phyloP scores from a whole-genome alignment of 2,797 vertebrate species.

The Malacoctenus gilli region DNA sequence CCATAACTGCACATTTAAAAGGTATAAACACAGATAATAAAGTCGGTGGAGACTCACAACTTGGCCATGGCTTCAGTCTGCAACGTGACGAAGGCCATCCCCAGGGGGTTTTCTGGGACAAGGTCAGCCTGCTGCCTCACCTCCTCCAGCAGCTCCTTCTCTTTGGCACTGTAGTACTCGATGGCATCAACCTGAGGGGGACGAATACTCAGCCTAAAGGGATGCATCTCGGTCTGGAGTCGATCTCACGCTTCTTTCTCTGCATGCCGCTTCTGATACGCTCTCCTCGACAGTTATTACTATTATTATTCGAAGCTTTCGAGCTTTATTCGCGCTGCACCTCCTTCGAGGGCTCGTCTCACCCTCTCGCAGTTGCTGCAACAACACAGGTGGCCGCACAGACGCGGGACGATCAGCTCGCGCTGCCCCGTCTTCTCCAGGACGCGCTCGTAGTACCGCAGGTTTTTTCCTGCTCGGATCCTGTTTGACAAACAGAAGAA shows the following conservation, averaged over 20 bases:
- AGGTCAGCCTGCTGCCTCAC: slow-evolving; percentile 74
- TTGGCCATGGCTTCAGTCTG: slow-evolving; percentile 91
- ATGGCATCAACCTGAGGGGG: slow-evolving; percentile 89
- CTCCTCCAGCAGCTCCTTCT: slow-evolving; percentile 77
- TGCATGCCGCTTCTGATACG: neutral
- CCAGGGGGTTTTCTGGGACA: slow-evolving; percentile 82
- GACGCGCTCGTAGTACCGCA: slow-evolving; percentile 85
- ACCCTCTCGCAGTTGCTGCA: slow-evolving; percentile 72
- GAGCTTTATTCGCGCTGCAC: too few species aligned
- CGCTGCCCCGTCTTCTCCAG: slow-evolving; percentile 74
- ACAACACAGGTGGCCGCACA: slow-evolving; percentile 88
- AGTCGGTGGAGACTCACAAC: slow-evolving; percentile 85
- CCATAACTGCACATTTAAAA: neutral
- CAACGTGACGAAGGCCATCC: slow-evolving; percentile 94
- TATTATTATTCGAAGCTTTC: too few species aligned
- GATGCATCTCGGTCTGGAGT: neutral
- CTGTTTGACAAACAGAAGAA: slow-evolving; percentile 57
- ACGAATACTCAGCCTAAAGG: slow-evolving; percentile 1
- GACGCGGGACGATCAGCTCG: slow-evolving; percentile 82
- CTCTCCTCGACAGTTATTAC: too few species aligned
- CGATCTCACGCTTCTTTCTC: neutral
- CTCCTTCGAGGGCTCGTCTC: too few species aligned
- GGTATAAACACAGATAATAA: neutral
- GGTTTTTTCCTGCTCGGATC: slow-evolving; percentile 87
- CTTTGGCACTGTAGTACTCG: slow-evolving; percentile 84